Base-by-base conservation (phyloP, 2,888 invertebrate genomes). In the Pecten maximus region DNA sequence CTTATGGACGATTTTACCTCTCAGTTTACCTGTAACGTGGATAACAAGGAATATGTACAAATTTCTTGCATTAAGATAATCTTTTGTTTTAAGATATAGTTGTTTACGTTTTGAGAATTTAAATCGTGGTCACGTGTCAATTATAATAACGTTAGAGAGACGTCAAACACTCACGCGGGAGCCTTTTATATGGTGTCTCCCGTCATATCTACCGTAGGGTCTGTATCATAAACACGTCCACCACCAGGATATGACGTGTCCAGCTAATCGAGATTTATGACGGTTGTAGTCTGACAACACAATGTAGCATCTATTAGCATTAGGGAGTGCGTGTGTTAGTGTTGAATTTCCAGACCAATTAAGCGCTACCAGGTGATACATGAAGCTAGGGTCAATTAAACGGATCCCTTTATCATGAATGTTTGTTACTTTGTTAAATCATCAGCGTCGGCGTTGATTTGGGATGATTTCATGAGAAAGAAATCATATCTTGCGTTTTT, bases 241-340 rank as follows among this genome's bases (percentile, higher is more conserved):
- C 35, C 10, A 4, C 28, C 12, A 8, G 35, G 35, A 28, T 35
- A 74, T 28, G 35, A 74, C 35, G 50, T 74, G 74, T 74, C 74
- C 74, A 28, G 74, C 74, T 74, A 28, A 74, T 74, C 74, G 35
- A 35, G 74, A 74, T 74, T 74, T 74, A 74, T 74, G 74, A 74
- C 74, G 35, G 35, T 4, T 35, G 35, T 23, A 35, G 74, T 35
- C 74, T 74, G 35, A 2, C 28, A 74, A 74, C 74, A 74, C 74
- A 35, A 28, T 35, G 35, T 74, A 74, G 35, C 74, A 74, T 74
- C 74, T 74, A 74, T 74, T 74, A 74, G 2, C 74, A 74, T 74
- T 74, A 74, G 74, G 74, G 35, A 74, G 74, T 74, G 74, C 74
- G 74, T 28, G 74, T 74, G 74, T 74, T 74, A 6, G 74, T 74